Conservation (phyloP, 2,113 vertebrate species). For the Toxotes jaculatrix region DNA sequence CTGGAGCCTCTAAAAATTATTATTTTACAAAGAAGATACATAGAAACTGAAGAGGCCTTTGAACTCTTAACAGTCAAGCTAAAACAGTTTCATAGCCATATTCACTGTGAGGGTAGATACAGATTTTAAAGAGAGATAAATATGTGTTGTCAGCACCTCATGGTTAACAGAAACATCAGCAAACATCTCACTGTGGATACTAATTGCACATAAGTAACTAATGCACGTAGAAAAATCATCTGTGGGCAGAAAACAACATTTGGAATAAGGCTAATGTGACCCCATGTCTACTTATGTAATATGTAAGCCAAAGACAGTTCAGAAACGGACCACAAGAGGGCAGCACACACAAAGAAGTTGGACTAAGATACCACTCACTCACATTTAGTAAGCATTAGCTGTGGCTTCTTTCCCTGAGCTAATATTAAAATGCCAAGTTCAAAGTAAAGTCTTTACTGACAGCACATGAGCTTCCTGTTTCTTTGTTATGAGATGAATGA, state of each 20-base stretch:
- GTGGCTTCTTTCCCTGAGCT: too few species aligned
- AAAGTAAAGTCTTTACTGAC: neutral
- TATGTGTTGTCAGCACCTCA: neutral
- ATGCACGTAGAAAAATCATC: too few species aligned
- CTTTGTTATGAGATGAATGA: too few species aligned
- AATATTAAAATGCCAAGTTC: neutral
- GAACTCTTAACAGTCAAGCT: neutral
- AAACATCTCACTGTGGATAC: neutral
- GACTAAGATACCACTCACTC: neutral
- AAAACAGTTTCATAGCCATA: neutral
- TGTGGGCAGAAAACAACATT: neutral
- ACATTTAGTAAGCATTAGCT: neutral
- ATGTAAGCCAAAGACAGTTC: neutral
- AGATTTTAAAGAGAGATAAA: neutral
- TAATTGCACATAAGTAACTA: too few species aligned
- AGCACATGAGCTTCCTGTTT: neutral
- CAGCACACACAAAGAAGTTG: conserved; percentile 11
- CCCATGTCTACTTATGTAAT: neutral
- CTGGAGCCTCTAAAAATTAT: neutral
- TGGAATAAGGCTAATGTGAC: neutral
- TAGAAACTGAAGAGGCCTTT: neutral
- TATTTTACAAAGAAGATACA: neutral
- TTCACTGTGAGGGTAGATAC: neutral
- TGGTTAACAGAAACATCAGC: neutral
- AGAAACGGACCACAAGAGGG: conserved; percentile 4